Percentiles rank a stretch among this genome's conserved stretches.
Conservation (phyloP, 37 sponge, comb jelly and placozoan genomes). For the Ianthella basta region DNA sequence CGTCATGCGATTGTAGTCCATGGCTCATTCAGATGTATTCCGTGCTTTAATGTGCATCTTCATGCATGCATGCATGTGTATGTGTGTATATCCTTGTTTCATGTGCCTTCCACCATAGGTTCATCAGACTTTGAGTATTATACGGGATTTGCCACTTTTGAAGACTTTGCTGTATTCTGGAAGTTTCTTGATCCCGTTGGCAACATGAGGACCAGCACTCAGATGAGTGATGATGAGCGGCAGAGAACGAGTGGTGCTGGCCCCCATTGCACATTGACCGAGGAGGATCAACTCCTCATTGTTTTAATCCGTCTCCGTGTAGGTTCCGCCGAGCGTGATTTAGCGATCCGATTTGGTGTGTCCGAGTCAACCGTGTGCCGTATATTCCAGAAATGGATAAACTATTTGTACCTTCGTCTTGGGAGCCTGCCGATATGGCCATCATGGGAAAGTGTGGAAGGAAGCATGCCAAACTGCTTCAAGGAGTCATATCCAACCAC, state of each 20-base stretch:
- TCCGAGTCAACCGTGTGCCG: slow-evolving; percentile 33
- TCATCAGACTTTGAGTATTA: too few species aligned
- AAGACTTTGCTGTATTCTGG: too few species aligned
- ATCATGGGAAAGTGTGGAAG: not conserved
- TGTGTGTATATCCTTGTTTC: not conserved
- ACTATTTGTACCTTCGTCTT: slow-evolving; percentile 28
- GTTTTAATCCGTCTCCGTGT: slow-evolving; percentile 33
- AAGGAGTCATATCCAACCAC: slow-evolving; percentile 40
- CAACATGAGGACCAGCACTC: too few species aligned
- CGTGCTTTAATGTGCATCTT: not conserved
- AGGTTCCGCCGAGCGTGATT: slow-evolving; percentile 15
- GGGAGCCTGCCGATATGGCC: slow-evolving; percentile 33
- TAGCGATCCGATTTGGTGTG: slow-evolving; percentile 33
- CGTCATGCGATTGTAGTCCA: too few species aligned
- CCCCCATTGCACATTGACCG: slow-evolving; percentile 16
- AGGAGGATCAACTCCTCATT: slow-evolving; percentile 35
- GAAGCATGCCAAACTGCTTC: slow-evolving; percentile 33
- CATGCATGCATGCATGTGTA: not conserved
- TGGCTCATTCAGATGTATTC: too few species aligned
- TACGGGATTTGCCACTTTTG: too few species aligned
- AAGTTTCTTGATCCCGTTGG: too few species aligned
- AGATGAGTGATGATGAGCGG: too few species aligned
- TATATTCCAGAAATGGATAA: slow-evolving; percentile 22
- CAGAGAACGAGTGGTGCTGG: too few species aligned
- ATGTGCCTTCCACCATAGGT: not conserved